Evolutionary conservation across 23 tunicate genomes (phyloP), one percentile per base, ranked within the genome.

Genomic region (Styela plicata): DNA sequence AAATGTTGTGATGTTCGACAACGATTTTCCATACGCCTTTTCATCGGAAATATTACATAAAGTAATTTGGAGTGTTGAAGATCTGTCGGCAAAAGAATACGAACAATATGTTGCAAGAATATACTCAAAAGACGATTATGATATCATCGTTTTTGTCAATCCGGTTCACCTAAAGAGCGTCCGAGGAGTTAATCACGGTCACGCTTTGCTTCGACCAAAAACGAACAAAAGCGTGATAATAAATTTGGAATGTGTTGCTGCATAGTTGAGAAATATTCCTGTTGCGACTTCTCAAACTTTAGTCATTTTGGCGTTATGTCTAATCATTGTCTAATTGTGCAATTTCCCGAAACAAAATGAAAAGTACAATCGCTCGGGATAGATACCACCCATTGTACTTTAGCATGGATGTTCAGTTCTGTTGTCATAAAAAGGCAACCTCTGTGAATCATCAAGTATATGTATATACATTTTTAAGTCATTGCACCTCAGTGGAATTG

Each of bases 21-120:
- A 85, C 77, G 83, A 85, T 24, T 85, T 77, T 78, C 88, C 88
- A 25, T 85, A 85, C 75, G 24, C 79, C 25, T 69, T 85, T 18
- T n/a, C 65, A 20, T 66, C 74, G 23, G 83, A 68, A 31, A 33
- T 85, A 3, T 17, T 10, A 2, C 88, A 85, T 35, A 32, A 64
- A 69, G 75, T 78, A 1, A 2, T 85, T 23, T 85, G 88, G 88
- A 24, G 82, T 33, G 52, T 66, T 7, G 69, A 65, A 20, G 26
- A 79, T 52, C 30, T 79, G 32, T 53, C 67, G 28, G 69, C 63
- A 3, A 34, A 57, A 2, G 70, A 79, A 20, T 79, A 63, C 32
- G 24, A 24, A 52, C 5, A 20, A 19, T 5, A 37, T 2, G 69
- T 79, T 24, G 63, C 57, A 31, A 79, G 29, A 36, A 26, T 53